Evolutionary conservation across 2,797 vertebrate species (phyloP).

Genomic region (Lateolabrax maculatus): DNA sequence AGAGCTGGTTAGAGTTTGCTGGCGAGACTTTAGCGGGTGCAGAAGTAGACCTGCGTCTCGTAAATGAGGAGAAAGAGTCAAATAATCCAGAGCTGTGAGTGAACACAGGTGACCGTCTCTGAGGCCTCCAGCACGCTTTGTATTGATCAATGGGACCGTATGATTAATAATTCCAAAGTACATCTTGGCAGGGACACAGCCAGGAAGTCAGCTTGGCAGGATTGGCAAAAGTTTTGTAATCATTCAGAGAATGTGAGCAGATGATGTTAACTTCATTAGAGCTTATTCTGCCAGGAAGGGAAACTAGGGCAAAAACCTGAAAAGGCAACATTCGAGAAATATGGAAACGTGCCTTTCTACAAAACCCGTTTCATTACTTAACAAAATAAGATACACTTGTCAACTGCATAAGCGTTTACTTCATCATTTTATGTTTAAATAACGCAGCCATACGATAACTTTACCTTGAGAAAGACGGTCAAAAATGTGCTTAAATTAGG

Average conservation of each 20-base stretch:
- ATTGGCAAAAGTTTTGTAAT: not conserved
- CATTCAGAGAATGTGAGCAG: not conserved
- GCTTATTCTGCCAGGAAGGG: not conserved
- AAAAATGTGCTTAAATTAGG: not conserved
- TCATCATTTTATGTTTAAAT: not conserved
- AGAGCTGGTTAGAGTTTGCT: not conserved
- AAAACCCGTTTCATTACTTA: not conserved
- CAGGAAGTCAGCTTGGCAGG: too few relatives aligned
- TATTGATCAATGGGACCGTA: fast-evolving
- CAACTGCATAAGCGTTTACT: not conserved
- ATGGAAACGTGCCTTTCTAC: not conserved
- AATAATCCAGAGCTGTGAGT: not conserved
- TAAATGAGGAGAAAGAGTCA: not conserved
- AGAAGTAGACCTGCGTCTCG: not conserved
- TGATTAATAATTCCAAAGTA: not conserved
- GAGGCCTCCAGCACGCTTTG: constrained; percentile 5
- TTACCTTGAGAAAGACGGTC: not conserved
- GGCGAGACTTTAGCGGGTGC: not conserved
- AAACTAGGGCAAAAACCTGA: not conserved
- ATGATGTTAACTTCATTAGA: not conserved
- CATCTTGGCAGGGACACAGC: not conserved
- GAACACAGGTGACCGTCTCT: not conserved
- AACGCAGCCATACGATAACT: not conserved
- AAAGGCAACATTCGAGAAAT: not conserved
- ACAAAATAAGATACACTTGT: not conserved